A percentile compares a stretch with the other conserved stretches of the same genome.
These are phyloP conservation scores for Dipodomys merriami DNA, from an alignment of 2,113 vertebrate species.

Conservation along the genomic window DNA sequence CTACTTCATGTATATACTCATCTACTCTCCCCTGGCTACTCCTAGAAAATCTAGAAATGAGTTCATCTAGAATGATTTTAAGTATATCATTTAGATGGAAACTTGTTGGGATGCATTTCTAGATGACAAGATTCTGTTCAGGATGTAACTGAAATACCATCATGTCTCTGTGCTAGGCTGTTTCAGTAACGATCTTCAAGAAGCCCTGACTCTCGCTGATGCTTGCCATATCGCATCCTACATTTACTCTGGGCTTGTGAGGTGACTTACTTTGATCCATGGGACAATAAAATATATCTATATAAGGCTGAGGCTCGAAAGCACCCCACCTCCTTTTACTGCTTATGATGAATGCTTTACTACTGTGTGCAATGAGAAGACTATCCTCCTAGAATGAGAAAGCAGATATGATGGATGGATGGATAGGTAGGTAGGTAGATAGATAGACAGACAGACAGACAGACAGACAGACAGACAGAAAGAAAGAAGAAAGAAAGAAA, in stretches of 20 bases:
- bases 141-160: background rate
- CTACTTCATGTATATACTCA: background rate
- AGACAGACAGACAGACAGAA: background rate
- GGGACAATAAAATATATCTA: background rate
- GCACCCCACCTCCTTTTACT: background rate
- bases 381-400: background rate
- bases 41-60: too few species aligned
- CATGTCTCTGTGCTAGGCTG: background rate
- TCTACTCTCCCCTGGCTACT: background rate
- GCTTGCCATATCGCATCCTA: background rate
- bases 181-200: background rate
- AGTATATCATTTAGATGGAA: background rate
- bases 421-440: background rate
- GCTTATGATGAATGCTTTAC: background rate
- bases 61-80: background rate
- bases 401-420: fast-evolving
- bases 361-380: background rate
- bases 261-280: background rate
- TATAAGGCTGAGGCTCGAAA: background rate
- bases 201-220: background rate
- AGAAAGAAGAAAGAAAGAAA: too few species aligned
- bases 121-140: background rate
- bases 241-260: background rate
- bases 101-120: constrained; percentile 21
- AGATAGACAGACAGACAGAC: background rate